phyloP scores from a whole-genome alignment of 2,113 vertebrate species.

The Gobiocypris rarus region DNA sequence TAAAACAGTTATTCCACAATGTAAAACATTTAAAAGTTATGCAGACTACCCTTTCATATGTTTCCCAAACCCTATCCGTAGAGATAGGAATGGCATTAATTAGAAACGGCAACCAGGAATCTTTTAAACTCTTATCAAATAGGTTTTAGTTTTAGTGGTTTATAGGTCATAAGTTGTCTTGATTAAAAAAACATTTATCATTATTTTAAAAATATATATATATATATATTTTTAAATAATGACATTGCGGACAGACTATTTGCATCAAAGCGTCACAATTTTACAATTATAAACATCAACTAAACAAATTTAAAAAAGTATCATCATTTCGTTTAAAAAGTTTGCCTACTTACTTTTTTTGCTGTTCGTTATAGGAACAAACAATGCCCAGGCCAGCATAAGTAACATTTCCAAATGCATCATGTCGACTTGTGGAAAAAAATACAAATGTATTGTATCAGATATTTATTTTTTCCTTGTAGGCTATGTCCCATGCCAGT shows the following conservation, averaged over 20 bases:
- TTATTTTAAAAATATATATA: no score
- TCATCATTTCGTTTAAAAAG: neutral
- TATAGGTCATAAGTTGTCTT: no score
- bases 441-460: neutral
- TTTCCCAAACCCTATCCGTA: neutral
- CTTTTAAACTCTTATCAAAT: neutral
- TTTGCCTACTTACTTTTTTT: conserved; percentile 72
- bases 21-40: neutral
- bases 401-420: conserved; percentile 39
- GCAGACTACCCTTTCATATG: neutral
- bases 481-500: neutral
- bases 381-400: conserved; percentile 57
- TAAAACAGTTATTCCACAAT: neutral
- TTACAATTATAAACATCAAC: neutral
- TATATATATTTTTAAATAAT: no score
- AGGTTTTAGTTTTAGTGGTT: neutral
- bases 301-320: no score
- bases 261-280: neutral
- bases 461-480: neutral
- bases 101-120: neutral
- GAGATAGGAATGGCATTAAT: neutral
- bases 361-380: conserved; percentile 61
- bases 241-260: neutral
- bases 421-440: conserved; percentile 53
- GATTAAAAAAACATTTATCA: neutral